phyloP scores from a whole-genome alignment of 2,797 vertebrate species.

The Myotis pilosus region DNA sequence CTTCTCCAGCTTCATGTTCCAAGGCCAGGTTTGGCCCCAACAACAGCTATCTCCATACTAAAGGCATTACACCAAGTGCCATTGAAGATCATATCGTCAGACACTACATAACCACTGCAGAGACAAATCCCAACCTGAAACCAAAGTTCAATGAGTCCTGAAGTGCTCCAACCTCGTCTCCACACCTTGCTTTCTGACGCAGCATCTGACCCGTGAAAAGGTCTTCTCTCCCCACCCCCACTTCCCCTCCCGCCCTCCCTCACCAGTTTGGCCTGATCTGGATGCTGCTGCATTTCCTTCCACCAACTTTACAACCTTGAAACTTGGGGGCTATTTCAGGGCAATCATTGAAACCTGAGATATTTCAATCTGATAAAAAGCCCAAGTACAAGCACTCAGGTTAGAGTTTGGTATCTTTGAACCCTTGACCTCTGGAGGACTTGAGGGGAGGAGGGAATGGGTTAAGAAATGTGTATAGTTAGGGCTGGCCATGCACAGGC shows the following conservation, averaged over 20 bases:
- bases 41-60: not conserved
- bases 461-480: not conserved
- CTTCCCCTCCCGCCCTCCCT: not conserved
- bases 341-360: slow-evolving; percentile 30
- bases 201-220: not conserved
- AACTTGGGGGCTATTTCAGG: slow-evolving; percentile 7
- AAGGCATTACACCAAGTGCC: not conserved
- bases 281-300: not conserved
- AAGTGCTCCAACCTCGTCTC: not conserved
- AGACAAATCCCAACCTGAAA: not conserved
- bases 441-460: not conserved
- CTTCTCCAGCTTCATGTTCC: not conserved
- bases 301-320: slow-evolving; percentile 57
- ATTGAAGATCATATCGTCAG: not conserved
- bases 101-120: not conserved
- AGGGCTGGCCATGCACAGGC: not conserved
- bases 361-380: slow-evolving; percentile 55
- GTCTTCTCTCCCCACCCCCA: not conserved
- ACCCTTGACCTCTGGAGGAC: slow-evolving; percentile 39
- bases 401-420: slow-evolving; percentile 49
- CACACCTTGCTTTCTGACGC: not conserved
- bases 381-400: slow-evolving; percentile 19
- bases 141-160: not conserved
- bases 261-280: not conserved
- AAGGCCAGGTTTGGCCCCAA: not conserved